phyloP scores from a whole-genome alignment of 2,797 vertebrate species.

The Mionectes olivaceus region DNA sequence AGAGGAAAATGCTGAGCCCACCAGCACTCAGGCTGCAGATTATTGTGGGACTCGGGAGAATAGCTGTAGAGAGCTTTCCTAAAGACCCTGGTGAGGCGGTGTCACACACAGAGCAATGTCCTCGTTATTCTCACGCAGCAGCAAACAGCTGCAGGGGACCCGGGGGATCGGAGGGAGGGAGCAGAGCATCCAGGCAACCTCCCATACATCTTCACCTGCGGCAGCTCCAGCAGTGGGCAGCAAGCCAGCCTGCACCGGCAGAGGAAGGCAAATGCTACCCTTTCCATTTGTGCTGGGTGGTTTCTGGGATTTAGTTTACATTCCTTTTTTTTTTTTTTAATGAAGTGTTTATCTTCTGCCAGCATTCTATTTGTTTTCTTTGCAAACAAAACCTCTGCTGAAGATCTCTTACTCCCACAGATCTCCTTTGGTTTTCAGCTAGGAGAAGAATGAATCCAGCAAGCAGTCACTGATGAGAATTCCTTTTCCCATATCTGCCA shows the following conservation, averaged over 20 bases:
- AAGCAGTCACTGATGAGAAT: not conserved
- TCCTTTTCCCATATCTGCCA: not conserved
- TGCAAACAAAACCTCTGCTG: not conserved
- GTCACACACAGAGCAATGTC: not conserved
- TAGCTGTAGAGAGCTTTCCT: not conserved
- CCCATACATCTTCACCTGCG: not conserved
- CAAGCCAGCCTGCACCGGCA: not conserved
- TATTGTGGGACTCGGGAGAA: not conserved
- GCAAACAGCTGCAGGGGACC: not conserved
- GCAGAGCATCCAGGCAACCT: not conserved
- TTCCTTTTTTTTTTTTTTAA: not conserved
- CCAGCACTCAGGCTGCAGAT: not conserved
- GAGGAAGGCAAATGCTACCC: not conserved
- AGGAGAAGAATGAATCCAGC: not conserved
- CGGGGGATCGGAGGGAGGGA: not conserved
- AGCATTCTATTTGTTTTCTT: not conserved
- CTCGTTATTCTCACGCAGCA: not conserved
- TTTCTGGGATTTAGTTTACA: not conserved
- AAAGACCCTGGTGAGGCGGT: not conserved
- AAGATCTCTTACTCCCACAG: not conserved
- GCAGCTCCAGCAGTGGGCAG: not conserved
- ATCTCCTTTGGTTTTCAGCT: not conserved
- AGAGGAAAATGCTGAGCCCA: not conserved
- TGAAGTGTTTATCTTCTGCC: not conserved
- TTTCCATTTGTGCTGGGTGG: not conserved